Base-by-base conservation (phyloP, 1,140 invertebrate genomes). In the Conus betulinus region DNA sequence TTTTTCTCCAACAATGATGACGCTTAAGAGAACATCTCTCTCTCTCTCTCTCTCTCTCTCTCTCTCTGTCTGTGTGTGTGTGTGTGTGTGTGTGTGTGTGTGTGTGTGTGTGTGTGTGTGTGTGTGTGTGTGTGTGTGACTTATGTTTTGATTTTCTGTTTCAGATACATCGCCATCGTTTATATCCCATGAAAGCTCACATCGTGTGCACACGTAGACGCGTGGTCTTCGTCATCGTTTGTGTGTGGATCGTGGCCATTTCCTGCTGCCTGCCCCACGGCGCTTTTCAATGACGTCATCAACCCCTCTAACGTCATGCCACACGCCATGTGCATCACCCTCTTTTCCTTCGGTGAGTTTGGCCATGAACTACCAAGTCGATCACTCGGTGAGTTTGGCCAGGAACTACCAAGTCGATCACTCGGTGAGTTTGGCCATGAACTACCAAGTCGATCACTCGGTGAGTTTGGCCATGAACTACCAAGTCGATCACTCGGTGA, bases 131-230 rank as follows among this genome's bases (percentile, higher is more conserved):
- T 76, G 0, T 27, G 3, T 27, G 15, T 27, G 17, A 27, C 6
- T 51, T 15, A 60, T 11, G 57, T n/a, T 63, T 57, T 39, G 82
- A 27, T 88, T 88, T 84, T 85, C 74, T 85, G 81, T 93, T 93
- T 71, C 93, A 95, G 95, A 82, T 95, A 95, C 88, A 94, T 95
- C 10, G 95, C 95, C 67, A 95, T 95, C 11, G 93, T 95, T 15
- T 94, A 95, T 89, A 95, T 89, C 95, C 95, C 17, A 94, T 95
- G 83, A 93, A 95, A 85, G 95, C 95, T n/a, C 95, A 95, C 90
- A 93, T 95, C 27, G 51, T 95, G 60, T 95, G 95, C 89, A 95
- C 93, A 60, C 92, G 94, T 79, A 86, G 89, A 17, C 93, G 95
- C 13, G 94, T 95, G 10, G 63, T 94, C 0, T 55, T 94, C 51